phyloP scores from a whole-genome alignment of 2,888 invertebrate genomes.

The Scaptomyza reducta region DNA sequence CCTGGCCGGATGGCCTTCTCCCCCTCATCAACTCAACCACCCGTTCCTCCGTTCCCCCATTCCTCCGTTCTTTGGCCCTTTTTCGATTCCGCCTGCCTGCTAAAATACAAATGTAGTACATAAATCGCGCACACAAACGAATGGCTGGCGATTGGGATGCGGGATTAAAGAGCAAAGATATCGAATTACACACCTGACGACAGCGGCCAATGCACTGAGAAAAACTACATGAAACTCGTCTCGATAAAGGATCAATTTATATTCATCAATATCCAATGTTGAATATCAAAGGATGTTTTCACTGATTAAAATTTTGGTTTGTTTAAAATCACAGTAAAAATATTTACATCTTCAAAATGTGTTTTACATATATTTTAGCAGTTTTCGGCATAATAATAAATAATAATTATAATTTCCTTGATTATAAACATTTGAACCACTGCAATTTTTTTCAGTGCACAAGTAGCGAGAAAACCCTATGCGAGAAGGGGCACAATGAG shows the following conservation, averaged over 20 bases:
- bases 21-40: background rate
- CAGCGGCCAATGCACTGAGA: conserved; percentile 23
- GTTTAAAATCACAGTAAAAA: too few species aligned
- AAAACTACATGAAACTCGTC: background rate
- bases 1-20: conserved; percentile 51
- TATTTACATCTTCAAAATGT: too few species aligned
- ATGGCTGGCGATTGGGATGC: conserved; percentile 72
- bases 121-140: conserved; percentile 80
- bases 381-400: too few species aligned
- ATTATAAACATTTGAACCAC: too few species aligned
- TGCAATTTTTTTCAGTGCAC: background rate
- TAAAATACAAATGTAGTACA: conserved; percentile 74
- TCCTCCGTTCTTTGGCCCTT: background rate
- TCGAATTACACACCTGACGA: conserved; percentile 83
- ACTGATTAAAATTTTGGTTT: too few species aligned
- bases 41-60: too few species aligned
- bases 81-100: conserved; percentile 16
- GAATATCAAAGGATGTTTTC: too few species aligned
- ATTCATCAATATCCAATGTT: too few species aligned
- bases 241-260: too few species aligned
- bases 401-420: too few species aligned
- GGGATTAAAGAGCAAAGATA: conserved; percentile 82
- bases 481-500: background rate
- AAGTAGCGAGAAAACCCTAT: background rate
- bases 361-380: too few species aligned